These are phyloP conservation scores for Allolobophora icterica DNA, from an alignment of 2,888 invertebrate species.

Conservation along the genomic window DNA sequence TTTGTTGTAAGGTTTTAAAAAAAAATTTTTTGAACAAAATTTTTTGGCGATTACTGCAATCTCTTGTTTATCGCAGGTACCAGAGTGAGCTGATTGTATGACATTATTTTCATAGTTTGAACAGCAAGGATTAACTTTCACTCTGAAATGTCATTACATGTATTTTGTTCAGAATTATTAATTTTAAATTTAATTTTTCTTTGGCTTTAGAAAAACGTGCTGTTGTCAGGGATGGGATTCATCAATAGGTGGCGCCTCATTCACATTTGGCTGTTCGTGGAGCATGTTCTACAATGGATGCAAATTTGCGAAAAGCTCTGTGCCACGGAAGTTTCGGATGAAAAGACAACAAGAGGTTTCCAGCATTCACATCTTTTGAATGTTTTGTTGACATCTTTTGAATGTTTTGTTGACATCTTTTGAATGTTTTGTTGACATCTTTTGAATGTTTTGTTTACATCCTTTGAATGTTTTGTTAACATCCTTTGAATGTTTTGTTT, in stretches of 20 bases:
- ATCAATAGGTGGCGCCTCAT: slow-evolving; percentile 89
- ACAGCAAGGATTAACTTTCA: not conserved
- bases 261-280: slow-evolving; percentile 96
- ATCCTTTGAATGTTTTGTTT: not conserved
- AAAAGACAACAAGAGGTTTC: slow-evolving; percentile 80
- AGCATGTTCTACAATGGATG: slow-evolving; percentile 98
- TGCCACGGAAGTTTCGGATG: slow-evolving; percentile 88
- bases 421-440: not conserved
- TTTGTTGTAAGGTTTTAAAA: not conserved
- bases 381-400: not conserved
- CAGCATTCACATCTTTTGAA: not conserved
- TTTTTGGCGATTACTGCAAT: not conserved
- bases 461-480: not conserved
- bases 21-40: no score
- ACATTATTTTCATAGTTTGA: not conserved
- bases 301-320: slow-evolving; percentile 87
- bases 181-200: not conserved
- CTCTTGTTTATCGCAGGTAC: not conserved
- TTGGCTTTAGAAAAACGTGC: slow-evolving; percentile 76
- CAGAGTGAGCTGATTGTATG: not conserved
- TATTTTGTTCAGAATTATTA: not conserved
- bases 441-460: not conserved
- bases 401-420: not conserved
- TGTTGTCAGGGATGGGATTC: slow-evolving; percentile 93
- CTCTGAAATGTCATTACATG: not conserved